phyloP scores from a whole-genome alignment of 2,888 invertebrate genomes.

The Andrena fulva region DNA sequence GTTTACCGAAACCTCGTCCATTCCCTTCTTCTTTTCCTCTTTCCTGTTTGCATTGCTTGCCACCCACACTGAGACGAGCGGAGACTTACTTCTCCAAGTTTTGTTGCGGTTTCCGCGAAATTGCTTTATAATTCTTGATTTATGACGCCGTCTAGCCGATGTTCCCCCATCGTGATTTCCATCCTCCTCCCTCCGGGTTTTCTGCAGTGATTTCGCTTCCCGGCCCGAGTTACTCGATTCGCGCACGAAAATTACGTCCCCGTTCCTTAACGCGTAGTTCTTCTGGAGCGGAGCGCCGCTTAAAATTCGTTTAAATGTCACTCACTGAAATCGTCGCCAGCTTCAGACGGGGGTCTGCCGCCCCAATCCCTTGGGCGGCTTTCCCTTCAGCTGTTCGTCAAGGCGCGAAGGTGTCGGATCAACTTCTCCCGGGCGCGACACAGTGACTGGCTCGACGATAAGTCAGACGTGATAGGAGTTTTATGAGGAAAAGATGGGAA shows the following conservation, averaged over 20 bases:
- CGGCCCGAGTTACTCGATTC: not conserved
- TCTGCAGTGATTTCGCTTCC: not conserved
- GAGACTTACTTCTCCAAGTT: conserved; percentile 63
- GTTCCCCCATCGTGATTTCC: conserved; percentile 33
- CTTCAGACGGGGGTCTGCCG: not conserved
- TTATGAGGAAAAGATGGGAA: conserved; percentile 37
- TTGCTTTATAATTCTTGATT: conserved; percentile 81
- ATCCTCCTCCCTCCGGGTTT: conserved; percentile 24
- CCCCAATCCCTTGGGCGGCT: not conserved
- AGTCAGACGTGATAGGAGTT: conserved; percentile 42
- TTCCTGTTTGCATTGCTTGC: conserved; percentile 18
- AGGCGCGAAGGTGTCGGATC: not conserved
- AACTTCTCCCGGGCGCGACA: not conserved
- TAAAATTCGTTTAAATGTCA: conserved; percentile 67
- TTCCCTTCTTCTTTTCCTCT: conserved; percentile 24
- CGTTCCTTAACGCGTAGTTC: conserved; percentile 60
- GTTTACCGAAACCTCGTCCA: conserved; percentile 67
- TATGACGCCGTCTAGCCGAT: conserved; percentile 68
- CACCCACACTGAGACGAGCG: conserved; percentile 39
- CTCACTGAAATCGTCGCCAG: conserved; percentile 50
- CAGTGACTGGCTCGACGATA: conserved; percentile 41
- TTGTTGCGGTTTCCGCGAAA: conserved; percentile 75
- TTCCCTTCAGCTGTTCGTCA: not conserved
- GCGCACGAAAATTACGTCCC: conserved; percentile 49
- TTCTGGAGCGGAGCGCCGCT: conserved; percentile 43